phyloP scores from a whole-genome alignment of 1,140 invertebrate genomes.

The Coenobita brevimanus region DNA sequence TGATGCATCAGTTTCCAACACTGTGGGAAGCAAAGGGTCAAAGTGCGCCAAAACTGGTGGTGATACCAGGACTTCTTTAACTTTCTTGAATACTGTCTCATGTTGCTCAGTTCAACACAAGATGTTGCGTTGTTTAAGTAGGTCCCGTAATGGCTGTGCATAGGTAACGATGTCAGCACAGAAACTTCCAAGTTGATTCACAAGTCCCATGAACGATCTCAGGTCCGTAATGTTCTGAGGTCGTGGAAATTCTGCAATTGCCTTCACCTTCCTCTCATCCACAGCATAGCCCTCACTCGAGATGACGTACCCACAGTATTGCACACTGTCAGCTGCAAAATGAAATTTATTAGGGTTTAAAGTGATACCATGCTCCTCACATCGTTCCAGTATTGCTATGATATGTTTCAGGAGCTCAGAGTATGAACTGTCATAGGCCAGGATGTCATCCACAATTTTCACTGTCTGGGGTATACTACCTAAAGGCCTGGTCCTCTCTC shows the following conservation, averaged over 20 bases:
- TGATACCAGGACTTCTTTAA: slow-evolving; percentile 38
- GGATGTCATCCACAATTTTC: too few species aligned
- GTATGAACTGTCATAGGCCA: too few species aligned
- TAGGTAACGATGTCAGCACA: slow-evolving; percentile 7
- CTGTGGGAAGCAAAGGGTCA: slow-evolving; percentile 42
- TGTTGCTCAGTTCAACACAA: slow-evolving; percentile 40
- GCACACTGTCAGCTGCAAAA: neutral
- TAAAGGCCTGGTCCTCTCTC: too few species aligned
- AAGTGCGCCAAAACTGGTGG: slow-evolving; percentile 63
- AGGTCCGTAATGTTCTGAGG: slow-evolving; percentile 57
- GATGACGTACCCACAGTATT: slow-evolving; percentile 49
- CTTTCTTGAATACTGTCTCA: slow-evolving; percentile 36
- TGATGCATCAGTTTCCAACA: slow-evolving; percentile 63
- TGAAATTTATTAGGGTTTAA: too few species aligned
- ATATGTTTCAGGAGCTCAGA: too few species aligned
- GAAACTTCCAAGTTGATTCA: slow-evolving; percentile 59
- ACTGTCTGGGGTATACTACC: too few species aligned
- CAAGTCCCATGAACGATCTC: slow-evolving; percentile 28
- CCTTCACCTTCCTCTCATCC: slow-evolving; percentile 50
- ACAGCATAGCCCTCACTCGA: slow-evolving; percentile 33
- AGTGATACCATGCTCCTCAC: too few species aligned
- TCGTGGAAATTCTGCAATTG: slow-evolving; percentile 38
- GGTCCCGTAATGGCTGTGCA: slow-evolving; percentile 49
- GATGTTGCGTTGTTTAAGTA: slow-evolving; percentile 34
- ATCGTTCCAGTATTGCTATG: too few species aligned